Evolutionary conservation across 2,888 invertebrate species (phyloP).

Genomic region (Trissoscelio sp.): DNA sequence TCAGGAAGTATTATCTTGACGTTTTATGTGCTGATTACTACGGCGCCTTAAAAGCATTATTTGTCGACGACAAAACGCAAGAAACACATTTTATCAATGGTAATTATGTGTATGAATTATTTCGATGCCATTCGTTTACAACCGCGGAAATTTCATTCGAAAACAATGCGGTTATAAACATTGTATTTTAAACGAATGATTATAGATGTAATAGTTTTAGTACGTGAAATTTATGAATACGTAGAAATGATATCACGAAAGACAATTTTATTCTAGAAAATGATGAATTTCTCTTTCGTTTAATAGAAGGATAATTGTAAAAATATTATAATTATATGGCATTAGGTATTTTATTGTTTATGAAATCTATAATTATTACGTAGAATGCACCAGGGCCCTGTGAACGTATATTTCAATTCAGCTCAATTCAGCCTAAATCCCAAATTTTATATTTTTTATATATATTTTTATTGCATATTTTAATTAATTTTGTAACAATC

Average conservation of each 20-base stretch:
- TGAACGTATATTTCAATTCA: too few relatives aligned
- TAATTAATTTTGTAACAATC: too few relatives aligned
- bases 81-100: slow-evolving; percentile 54
- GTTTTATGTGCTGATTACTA: slow-evolving; percentile 64
- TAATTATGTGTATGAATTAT: slow-evolving; percentile 44
- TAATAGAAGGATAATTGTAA: too few relatives aligned
- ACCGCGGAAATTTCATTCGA: neutral
- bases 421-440: too few relatives aligned
- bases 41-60: slow-evolving; percentile 51
- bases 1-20: slow-evolving; percentile 55
- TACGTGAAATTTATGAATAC: neutral
- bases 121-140: slow-evolving; percentile 1
- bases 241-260: neutral
- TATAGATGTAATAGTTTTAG: neutral
- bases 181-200: neutral
- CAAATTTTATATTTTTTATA: too few relatives aligned
- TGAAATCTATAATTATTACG: too few relatives aligned
- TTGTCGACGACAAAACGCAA: slow-evolving; percentile 48
- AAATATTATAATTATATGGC: too few relatives aligned
- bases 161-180: neutral
- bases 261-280: too few relatives aligned
- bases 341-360: too few relatives aligned
- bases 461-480: too few relatives aligned
- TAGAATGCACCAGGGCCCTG: too few relatives aligned
- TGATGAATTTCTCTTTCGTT: too few relatives aligned